Evolutionary conservation across 2,797 vertebrate species (phyloP).

Genomic region (Channa striata): DNA sequence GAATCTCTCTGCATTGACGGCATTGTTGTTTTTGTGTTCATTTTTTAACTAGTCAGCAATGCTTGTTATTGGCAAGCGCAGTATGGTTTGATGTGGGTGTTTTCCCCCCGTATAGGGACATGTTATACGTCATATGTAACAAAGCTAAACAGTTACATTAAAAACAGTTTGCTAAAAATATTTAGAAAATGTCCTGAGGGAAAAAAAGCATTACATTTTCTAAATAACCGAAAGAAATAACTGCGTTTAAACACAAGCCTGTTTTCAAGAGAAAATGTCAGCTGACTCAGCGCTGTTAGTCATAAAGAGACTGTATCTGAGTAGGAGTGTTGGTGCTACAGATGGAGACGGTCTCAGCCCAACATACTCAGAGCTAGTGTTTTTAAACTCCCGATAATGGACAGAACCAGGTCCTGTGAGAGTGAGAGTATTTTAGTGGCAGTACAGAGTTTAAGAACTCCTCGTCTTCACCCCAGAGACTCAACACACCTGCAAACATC

Average conservation of each 20-base stretch:
- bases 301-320: background rate
- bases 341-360: background rate
- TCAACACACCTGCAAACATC: slow-evolving; percentile 95
- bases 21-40: background rate
- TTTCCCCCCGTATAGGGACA: background rate
- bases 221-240: background rate
- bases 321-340: slow-evolving; percentile 3
- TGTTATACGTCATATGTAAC: too few species aligned
- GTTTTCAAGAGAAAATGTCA: slow-evolving; percentile 16
- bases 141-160: background rate
- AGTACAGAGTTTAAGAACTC: background rate
- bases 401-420: background rate
- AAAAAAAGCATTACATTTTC: background rate
- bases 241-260: background rate
- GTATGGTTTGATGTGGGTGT: background rate
- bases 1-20: background rate
- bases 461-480: background rate
- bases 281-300: background rate
- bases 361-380: background rate
- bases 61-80: background rate
- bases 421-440: background rate
- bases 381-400: background rate
- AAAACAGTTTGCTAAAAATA: background rate
- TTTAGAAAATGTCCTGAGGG: background rate
- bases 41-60: background rate